Evolutionary conservation across 92 coral and sea anemone genomes (phyloP).

Genomic region (Porites cylindrica): DNA sequence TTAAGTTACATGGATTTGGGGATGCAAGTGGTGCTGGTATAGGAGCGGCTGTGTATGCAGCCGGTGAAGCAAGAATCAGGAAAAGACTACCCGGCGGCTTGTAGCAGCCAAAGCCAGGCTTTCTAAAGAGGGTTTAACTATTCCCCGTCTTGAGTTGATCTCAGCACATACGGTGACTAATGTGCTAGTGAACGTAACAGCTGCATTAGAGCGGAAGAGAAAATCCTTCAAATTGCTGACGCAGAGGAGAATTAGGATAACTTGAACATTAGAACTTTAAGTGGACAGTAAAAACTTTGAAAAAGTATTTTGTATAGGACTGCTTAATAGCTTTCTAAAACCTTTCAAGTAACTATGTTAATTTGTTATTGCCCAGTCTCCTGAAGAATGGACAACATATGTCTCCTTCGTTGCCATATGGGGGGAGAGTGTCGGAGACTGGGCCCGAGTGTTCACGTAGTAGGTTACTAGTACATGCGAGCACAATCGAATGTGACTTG

Average conservation of each 20-base stretch:
- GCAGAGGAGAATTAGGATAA: conserved; percentile 17
- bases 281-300: conserved; percentile 4
- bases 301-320: not conserved
- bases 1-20: conserved; percentile 48
- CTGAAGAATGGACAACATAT: not conserved
- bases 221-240: conserved; percentile 10
- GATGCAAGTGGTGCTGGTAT: conserved; percentile 39
- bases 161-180: conserved; percentile 42
- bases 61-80: not conserved
- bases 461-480: too few species aligned
- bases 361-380: conserved; percentile 19
- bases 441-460: not conserved
- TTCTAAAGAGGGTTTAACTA: conserved; percentile 49
- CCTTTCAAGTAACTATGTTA: not conserved
- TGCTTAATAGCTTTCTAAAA: not conserved
- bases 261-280: not conserved
- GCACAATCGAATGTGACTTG: too few species aligned
- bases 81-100: conserved; percentile 12
- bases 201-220: conserved; percentile 14
- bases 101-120: conserved; percentile 40
- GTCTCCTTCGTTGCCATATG: too few species aligned
- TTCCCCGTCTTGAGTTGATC: conserved; percentile 48
- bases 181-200: conserved; percentile 34
- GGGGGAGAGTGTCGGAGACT: not conserved
- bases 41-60: not conserved